These are phyloP conservation scores for Parazoanthus atlanticus DNA, from an alignment of 92 coral and sea anemone genomes.

Conservation along the genomic window DNA sequence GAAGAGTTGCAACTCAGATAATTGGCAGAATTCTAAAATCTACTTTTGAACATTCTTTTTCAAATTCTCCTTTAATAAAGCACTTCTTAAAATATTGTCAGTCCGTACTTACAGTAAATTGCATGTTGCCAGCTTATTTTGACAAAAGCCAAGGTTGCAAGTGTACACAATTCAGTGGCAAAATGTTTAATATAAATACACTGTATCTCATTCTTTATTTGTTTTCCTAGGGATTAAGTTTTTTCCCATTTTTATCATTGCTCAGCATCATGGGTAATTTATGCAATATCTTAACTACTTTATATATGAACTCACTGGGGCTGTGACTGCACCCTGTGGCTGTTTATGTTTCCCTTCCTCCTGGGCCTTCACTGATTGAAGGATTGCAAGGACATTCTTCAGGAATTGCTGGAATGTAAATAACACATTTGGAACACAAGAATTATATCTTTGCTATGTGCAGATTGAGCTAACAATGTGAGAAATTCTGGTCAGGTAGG, in stretches of 20 bases:
- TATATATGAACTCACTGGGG: slow-evolving; percentile 53
- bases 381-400: slow-evolving; percentile 91
- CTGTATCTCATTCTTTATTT: too few species aligned
- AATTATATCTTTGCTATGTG: background rate
- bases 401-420: slow-evolving; percentile 74
- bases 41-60: too few species aligned
- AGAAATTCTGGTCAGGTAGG: background rate
- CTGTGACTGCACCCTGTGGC: slow-evolving; percentile 65
- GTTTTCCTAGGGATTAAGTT: too few species aligned
- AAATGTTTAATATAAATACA: too few species aligned
- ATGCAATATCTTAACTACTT: background rate
- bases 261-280: background rate
- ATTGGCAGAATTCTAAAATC: too few species aligned
- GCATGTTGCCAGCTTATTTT: too few species aligned
- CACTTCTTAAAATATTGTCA: too few species aligned
- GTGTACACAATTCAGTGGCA: too few species aligned
- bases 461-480: background rate
- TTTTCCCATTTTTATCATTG: background rate
- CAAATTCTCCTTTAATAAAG: too few species aligned
- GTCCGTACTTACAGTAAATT: too few species aligned
- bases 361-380: slow-evolving; percentile 92
- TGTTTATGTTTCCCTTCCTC: slow-evolving; percentile 94
- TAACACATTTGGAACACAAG: background rate
- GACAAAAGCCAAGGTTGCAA: too few species aligned
- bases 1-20: too few species aligned